Conservation (phyloP, 2,888 invertebrate species). For the Poecilobothrus nobilitatus region DNA sequence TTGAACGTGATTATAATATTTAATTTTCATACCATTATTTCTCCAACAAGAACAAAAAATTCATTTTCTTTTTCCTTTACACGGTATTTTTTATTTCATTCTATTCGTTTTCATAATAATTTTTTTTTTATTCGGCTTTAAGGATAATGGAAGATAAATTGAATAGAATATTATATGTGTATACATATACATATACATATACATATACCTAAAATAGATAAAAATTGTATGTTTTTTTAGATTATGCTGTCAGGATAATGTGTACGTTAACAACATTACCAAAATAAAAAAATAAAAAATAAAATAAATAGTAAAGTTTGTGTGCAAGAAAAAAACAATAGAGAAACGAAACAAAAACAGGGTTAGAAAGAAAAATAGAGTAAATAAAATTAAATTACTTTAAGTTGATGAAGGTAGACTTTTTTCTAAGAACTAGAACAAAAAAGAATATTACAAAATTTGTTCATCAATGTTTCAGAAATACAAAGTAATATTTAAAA, state of each 20-base stretch:
- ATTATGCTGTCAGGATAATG: conserved; percentile 6
- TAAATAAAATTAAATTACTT: no score
- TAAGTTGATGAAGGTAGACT: no score
- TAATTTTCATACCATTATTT: not conserved
- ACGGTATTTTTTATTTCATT: not conserved
- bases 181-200: not conserved
- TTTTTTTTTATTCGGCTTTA: not conserved
- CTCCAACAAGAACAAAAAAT: not conserved
- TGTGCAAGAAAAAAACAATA: not conserved
- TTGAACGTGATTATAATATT: conserved; percentile 4
- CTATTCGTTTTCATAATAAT: not conserved
- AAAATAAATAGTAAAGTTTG: not conserved
- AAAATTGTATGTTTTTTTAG: not conserved
- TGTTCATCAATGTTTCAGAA: no score
- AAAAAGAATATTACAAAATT: no score
- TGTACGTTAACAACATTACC: not conserved
- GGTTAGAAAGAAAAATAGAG: no score
- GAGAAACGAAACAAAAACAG: not conserved
- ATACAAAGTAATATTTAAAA: no score
- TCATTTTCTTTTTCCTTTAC: no score
- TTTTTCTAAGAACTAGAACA: no score
- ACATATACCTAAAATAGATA: not conserved
- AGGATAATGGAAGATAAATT: conserved; percentile 6
- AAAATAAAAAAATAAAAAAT: not conserved
- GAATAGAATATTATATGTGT: not conserved